Conservation (phyloP, 1,140 invertebrate genomes). For the Meloidogyne floridensis region DNA sequence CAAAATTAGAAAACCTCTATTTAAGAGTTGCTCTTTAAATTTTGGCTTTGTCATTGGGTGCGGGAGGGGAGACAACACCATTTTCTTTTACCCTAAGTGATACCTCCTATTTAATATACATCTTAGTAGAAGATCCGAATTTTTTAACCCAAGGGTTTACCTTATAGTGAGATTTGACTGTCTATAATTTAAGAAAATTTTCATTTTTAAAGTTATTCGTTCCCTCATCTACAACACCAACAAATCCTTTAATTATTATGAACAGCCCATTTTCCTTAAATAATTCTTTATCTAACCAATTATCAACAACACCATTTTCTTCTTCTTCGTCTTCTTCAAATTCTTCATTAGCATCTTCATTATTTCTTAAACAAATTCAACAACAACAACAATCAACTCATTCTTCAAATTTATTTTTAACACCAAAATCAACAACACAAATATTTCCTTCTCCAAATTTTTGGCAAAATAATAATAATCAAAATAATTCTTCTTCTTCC, state of each 20-base stretch:
- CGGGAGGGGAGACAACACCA: too few relatives aligned
- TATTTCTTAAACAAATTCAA: slow-evolving; percentile 3
- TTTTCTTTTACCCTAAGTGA: too few relatives aligned
- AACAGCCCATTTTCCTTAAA: background rate
- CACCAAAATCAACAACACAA: background rate
- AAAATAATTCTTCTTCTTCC: background rate
- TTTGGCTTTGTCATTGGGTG: too few relatives aligned
- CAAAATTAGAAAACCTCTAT: too few relatives aligned
- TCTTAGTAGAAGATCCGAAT: too few relatives aligned
- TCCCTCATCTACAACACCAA: background rate
- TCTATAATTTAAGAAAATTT: too few relatives aligned
- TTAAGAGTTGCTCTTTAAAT: too few relatives aligned
- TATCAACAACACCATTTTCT: background rate
- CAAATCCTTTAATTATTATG: background rate
- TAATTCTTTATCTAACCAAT: background rate
- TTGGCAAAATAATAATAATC: background rate
- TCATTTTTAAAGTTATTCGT: background rate
- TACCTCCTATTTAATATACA: too few relatives aligned
- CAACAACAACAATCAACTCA: background rate
- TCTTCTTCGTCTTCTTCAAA: background rate
- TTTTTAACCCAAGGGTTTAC: too few relatives aligned
- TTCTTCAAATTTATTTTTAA: background rate
- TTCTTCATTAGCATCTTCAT: background rate
- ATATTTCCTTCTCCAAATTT: background rate
- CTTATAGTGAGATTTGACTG: too few relatives aligned